Evolutionary conservation across 1,140 invertebrate genomes (phyloP).

Genomic region (Melipona quadrifasciata): DNA sequence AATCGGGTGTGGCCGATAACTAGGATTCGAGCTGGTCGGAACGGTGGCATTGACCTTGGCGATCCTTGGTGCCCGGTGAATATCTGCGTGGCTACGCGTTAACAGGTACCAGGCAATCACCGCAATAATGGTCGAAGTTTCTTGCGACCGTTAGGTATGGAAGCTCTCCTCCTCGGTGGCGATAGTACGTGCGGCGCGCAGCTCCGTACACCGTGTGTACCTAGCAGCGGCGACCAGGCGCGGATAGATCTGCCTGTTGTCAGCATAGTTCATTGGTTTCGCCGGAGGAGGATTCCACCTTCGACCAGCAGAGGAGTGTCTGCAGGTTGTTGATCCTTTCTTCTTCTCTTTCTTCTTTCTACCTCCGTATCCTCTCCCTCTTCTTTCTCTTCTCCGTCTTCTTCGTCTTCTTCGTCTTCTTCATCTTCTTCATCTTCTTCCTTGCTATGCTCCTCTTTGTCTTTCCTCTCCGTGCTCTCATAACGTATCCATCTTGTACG

Average conservation of each 20-base stretch:
- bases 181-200: conserved; percentile 36
- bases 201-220: conserved; percentile 4
- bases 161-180: conserved; percentile 28
- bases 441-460: neutral
- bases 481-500: conserved; percentile 52
- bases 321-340: conserved; percentile 75
- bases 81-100: conserved; percentile 64
- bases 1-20: conserved; percentile 69
- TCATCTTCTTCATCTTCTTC: neutral
- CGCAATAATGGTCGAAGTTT: conserved; percentile 66
- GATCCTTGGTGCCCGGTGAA: conserved; percentile 54
- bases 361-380: conserved; percentile 10
- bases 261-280: conserved; percentile 60
- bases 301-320: conserved; percentile 63
- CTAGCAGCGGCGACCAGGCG: conserved; percentile 39
- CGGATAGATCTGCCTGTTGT: conserved; percentile 65
- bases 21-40: conserved; percentile 62
- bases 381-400: neutral
- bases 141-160: conserved; percentile 71
- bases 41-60: conserved; percentile 73
- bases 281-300: conserved; percentile 55
- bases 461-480: conserved; percentile 42
- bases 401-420: neutral
- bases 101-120: conserved; percentile 68
- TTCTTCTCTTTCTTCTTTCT: conserved; percentile 54